Evolutionary conservation across 1,140 invertebrate genomes (phyloP).

Genomic region (Drosophila kikkawai): DNA sequence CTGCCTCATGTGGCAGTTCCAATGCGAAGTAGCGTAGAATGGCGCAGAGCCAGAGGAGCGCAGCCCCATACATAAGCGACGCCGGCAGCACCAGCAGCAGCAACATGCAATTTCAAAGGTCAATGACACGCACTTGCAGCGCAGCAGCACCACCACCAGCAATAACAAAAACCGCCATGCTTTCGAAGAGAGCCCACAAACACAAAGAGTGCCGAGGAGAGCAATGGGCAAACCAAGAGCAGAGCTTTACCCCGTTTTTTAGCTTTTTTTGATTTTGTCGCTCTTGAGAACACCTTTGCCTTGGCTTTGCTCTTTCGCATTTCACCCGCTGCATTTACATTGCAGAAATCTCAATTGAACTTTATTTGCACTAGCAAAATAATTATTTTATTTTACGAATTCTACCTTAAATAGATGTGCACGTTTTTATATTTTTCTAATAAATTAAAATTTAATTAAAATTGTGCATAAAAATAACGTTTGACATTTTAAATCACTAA

Average conservation of each 20-base stretch:
- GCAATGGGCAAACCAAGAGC: slow-evolving; percentile 8
- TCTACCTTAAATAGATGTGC: rapidly evolving
- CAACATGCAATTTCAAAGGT: slow-evolving; percentile 84
- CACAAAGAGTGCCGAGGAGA: slow-evolving; percentile 31
- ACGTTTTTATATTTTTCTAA: background rate
- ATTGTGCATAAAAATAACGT: no score
- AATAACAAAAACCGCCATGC: slow-evolving; percentile 7
- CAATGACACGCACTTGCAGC: slow-evolving; percentile 80
- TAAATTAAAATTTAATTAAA: background rate
- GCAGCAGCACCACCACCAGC: slow-evolving; percentile 39
- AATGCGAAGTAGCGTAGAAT: slow-evolving; percentile 79
- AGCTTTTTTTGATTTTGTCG: background rate
- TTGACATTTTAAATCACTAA: background rate
- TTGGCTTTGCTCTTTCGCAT: slow-evolving; percentile 23
- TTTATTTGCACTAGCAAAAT: slow-evolving; percentile 1
- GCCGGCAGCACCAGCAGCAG: slow-evolving; percentile 26
- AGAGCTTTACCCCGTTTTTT: slow-evolving; percentile 21
- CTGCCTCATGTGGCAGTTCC: slow-evolving; percentile 63
- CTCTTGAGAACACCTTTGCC: slow-evolving; percentile 33
- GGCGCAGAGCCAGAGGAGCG: slow-evolving; percentile 51
- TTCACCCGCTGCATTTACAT: slow-evolving; percentile 30
- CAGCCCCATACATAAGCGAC: slow-evolving; percentile 51
- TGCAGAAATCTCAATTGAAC: slow-evolving; percentile 38
- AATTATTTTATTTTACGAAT: background rate
- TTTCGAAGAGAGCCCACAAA: slow-evolving; percentile 21